A percentile compares a stretch with the other conserved stretches of the same genome.
These are phyloP conservation scores for Agelastica alni DNA, from an alignment of 2,888 invertebrate species.

Conservation along the genomic window DNA sequence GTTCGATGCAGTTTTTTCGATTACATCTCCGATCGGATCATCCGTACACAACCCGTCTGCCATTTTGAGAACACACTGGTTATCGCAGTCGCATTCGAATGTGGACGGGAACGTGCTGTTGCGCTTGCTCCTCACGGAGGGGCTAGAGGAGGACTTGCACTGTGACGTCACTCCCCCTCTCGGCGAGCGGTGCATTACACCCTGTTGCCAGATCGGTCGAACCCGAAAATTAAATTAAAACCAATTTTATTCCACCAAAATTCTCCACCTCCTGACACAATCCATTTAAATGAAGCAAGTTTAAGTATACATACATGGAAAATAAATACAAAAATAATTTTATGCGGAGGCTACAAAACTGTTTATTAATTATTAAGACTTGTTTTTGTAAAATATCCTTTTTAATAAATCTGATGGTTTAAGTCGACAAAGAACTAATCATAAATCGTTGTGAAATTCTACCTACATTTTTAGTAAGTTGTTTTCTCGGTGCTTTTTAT, in stretches of 20 bases:
- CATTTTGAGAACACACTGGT: conserved; percentile 67
- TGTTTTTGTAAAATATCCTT: too few species aligned
- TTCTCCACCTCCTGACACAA: too few species aligned
- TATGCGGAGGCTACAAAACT: too few species aligned
- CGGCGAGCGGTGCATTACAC: conserved; percentile 22
- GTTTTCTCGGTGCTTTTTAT: too few species aligned
- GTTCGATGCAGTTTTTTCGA: conserved; percentile 63
- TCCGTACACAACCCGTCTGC: conserved; percentile 77
- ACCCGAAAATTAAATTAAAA: conserved; percentile 2
- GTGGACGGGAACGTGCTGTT: conserved; percentile 11
- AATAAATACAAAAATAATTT: too few species aligned
- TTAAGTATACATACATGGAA: too few species aligned
- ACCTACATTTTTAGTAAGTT: too few species aligned
- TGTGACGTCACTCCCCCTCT: conserved; percentile 50
- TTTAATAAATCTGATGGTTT: too few species aligned
- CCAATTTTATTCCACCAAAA: conserved; percentile 1
- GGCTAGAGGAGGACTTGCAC: conserved; percentile 37
- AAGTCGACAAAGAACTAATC: too few species aligned
- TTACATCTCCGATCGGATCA: conserved; percentile 65
- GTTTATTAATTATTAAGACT: too few species aligned
- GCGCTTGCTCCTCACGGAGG: conserved; percentile 21
- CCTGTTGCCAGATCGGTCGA: conserved; percentile 13
- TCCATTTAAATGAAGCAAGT: too few species aligned
- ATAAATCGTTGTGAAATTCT: too few species aligned
- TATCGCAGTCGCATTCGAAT: conserved; percentile 20